These are phyloP conservation scores for Bufo gargarizans DNA, from an alignment of 2,113 vertebrate genomes.

Conservation along the genomic window DNA sequence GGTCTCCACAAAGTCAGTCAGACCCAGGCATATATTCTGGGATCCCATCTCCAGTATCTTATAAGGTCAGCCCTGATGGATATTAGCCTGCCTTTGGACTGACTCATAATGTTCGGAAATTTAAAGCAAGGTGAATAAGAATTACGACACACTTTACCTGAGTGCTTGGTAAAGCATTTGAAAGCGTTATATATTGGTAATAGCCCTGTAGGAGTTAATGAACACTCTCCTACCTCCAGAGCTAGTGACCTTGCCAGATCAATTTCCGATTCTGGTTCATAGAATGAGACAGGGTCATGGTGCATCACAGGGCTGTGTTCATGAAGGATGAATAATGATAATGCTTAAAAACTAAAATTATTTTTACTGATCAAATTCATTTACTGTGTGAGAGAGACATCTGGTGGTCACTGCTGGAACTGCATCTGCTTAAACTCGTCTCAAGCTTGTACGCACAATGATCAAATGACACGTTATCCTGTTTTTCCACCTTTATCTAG, in stretches of 20 bases:
- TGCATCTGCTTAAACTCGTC: background rate
- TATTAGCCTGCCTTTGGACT: background rate
- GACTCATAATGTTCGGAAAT: background rate
- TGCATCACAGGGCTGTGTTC: slow-evolving; percentile 39
- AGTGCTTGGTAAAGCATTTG: slow-evolving; percentile 10
- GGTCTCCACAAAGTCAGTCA: background rate
- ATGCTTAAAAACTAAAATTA: slow-evolving; percentile 16
- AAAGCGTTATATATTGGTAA: slow-evolving; percentile 22
- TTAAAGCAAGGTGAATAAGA: background rate
- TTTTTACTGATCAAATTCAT: background rate
- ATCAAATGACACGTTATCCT: background rate
- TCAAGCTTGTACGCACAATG: background rate
- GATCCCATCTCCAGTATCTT: background rate
- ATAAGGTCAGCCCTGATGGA: background rate
- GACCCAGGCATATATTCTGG: background rate
- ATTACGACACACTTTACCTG: background rate
- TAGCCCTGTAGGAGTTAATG: slow-evolving; percentile 45
- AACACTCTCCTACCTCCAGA: slow-evolving; percentile 43
- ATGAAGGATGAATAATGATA: slow-evolving; percentile 47
- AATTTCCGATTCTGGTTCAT: slow-evolving; percentile 29
- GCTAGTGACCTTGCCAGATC: slow-evolving; percentile 53
- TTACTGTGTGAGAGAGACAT: slow-evolving; percentile 40
- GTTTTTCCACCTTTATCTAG: no score
- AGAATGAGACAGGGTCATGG: slow-evolving; percentile 49
- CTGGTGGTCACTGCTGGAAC: slow-evolving; percentile 1